Evolutionary conservation across 2,888 invertebrate species (phyloP).

Genomic region (Drosophila birchii): DNA sequence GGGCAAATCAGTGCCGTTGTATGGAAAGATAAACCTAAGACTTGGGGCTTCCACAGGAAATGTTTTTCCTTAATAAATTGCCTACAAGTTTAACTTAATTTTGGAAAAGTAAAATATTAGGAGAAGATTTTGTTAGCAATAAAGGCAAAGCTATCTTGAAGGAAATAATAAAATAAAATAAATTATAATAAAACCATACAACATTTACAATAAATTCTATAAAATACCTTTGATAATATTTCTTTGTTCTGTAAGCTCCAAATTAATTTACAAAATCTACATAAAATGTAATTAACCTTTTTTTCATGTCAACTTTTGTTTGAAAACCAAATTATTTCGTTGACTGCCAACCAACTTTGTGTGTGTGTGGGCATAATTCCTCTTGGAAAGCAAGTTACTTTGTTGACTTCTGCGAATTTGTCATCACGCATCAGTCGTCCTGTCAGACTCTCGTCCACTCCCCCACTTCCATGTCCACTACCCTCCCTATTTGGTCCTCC

Average conservation of each 20-base stretch:
- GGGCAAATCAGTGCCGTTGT: constrained; percentile 17
- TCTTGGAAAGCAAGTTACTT: constrained; percentile 32
- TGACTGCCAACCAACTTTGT: constrained; percentile 4
- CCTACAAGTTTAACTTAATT: background rate
- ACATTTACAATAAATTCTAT: background rate
- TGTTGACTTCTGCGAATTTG: constrained; percentile 49
- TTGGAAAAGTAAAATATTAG: constrained; percentile 36
- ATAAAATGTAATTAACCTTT: background rate
- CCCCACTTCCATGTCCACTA: background rate
- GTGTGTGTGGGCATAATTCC: constrained; percentile 21
- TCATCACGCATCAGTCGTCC: constrained; percentile 60
- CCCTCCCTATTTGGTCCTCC: background rate
- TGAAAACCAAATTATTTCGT: background rate
- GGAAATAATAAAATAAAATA: too few relatives aligned
- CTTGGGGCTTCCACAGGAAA: background rate
- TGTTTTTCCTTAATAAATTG: background rate
- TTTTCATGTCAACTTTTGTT: background rate
- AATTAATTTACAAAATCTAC: background rate
- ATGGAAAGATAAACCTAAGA: background rate
- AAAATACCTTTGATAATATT: background rate
- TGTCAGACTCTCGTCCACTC: constrained; percentile 1
- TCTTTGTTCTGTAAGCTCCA: background rate
- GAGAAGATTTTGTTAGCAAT: background rate
- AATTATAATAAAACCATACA: background rate
- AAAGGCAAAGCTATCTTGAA: background rate